A percentile compares a stretch with the other conserved stretches of the same genome.
phyloP scores from a whole-genome alignment of 1,140 invertebrate species.

The Panagrolaimus sp. region DNA sequence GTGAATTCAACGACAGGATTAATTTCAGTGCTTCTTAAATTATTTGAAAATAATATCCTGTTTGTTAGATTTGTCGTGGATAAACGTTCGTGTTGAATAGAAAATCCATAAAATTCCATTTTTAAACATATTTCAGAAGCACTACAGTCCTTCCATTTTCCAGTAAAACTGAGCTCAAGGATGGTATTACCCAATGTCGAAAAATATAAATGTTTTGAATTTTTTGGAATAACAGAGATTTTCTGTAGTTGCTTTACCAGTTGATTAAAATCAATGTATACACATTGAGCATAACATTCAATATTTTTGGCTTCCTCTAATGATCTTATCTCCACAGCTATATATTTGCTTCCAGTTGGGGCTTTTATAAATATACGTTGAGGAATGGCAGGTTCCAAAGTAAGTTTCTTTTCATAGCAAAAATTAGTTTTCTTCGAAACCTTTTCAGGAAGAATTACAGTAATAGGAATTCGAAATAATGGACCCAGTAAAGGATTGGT shows the following conservation, averaged over 20 bases:
- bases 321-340: neutral
- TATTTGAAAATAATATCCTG: too few relatives aligned
- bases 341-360: constrained; percentile 67
- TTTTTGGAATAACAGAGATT: constrained; percentile 6
- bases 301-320: neutral
- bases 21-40: too few relatives aligned
- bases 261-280: too few relatives aligned
- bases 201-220: constrained; percentile 1
- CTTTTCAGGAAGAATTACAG: constrained; percentile 71
- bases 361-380: constrained; percentile 77
- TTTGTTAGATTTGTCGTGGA: too few relatives aligned
- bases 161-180: constrained; percentile 33
- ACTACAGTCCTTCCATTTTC: constrained; percentile 22
- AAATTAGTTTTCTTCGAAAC: constrained; percentile 25
- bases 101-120: constrained; percentile 32
- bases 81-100: too few relatives aligned
- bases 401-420: constrained; percentile 63
- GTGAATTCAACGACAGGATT: too few relatives aligned
- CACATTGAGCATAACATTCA: neutral
- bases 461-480: constrained; percentile 83
- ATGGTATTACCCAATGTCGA: constrained; percentile 20
- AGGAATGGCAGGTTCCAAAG: constrained; percentile 75
- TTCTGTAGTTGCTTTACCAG: neutral
- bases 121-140: constrained; percentile 20
- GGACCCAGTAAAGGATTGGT: constrained; percentile 76